These are phyloP conservation scores for Lamellibrachia satsuma DNA, from an alignment of 2,888 invertebrate genomes.

Conservation along the genomic window DNA sequence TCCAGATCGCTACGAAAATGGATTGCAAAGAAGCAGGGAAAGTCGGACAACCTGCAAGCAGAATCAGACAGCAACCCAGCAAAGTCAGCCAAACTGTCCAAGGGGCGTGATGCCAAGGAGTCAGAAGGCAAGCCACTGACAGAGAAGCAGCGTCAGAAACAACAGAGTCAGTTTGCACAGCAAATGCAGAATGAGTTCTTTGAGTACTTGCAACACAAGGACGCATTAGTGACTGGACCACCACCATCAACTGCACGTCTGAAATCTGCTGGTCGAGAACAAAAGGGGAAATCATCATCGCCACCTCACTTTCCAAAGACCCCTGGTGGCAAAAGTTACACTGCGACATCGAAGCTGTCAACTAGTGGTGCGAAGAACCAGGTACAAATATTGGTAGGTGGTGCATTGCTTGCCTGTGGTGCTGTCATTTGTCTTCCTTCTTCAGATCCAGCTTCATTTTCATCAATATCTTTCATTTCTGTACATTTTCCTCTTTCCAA, in stretches of 20 bases:
- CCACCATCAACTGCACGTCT: background rate
- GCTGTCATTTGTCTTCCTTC: too few species aligned
- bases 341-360: background rate
- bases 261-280: slow-evolving; percentile 30
- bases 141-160: slow-evolving; percentile 48
- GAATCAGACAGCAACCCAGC: slow-evolving; percentile 13
- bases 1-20: slow-evolving; percentile 23
- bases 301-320: slow-evolving; percentile 19
- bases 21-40: slow-evolving; percentile 22
- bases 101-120: slow-evolving; percentile 25
- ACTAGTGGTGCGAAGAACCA: background rate
- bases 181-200: slow-evolving; percentile 49
- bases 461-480: too few species aligned
- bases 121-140: slow-evolving; percentile 34
- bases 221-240: background rate
- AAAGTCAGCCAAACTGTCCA: background rate
- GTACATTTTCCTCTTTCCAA: too few species aligned
- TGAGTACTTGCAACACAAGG: slow-evolving; percentile 40
- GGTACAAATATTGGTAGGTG: slow-evolving; percentile 23
- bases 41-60: background rate
- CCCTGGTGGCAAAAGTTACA: background rate
- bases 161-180: slow-evolving; percentile 50
- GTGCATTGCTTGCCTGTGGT: background rate
- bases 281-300: slow-evolving; percentile 24
- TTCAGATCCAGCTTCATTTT: too few species aligned